phyloP scores from a whole-genome alignment of 2,113 vertebrate species.

The Pomatostomus ruficeps region DNA sequence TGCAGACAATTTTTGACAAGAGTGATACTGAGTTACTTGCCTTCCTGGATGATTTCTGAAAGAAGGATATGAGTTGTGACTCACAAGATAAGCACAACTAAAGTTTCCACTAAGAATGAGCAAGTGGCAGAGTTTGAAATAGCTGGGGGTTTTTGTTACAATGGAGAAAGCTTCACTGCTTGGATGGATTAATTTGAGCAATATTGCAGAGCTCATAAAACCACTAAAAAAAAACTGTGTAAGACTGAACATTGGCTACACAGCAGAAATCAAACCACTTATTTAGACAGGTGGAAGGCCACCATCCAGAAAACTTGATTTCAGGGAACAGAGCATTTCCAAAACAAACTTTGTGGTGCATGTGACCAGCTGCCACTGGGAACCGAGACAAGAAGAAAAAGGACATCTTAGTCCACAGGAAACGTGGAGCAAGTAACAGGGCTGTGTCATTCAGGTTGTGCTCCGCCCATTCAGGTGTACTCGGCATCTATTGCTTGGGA shows the following conservation, averaged over 20 bases:
- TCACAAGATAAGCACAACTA: background rate
- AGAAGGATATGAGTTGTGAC: background rate
- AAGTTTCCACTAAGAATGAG: background rate
- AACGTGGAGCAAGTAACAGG: background rate
- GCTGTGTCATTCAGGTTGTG: background rate
- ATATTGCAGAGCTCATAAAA: background rate
- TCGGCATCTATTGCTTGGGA: background rate
- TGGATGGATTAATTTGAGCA: background rate
- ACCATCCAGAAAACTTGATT: constrained; percentile 23
- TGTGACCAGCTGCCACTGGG: background rate
- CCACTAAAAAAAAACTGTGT: background rate
- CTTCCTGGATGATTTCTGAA: background rate
- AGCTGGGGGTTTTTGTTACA: background rate
- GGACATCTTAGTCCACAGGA: background rate
- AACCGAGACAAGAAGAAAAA: background rate
- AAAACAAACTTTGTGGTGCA: background rate
- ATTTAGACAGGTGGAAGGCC: background rate
- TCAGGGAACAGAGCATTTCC: background rate
- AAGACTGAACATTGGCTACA: background rate
- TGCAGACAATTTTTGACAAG: background rate
- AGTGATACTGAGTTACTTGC: background rate
- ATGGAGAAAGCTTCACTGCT: background rate
- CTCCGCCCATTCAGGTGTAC: background rate
- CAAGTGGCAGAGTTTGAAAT: background rate
- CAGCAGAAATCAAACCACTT: background rate